Evolutionary conservation across 2,888 invertebrate species (phyloP).

Genomic region (Linnaemya vulpina): DNA sequence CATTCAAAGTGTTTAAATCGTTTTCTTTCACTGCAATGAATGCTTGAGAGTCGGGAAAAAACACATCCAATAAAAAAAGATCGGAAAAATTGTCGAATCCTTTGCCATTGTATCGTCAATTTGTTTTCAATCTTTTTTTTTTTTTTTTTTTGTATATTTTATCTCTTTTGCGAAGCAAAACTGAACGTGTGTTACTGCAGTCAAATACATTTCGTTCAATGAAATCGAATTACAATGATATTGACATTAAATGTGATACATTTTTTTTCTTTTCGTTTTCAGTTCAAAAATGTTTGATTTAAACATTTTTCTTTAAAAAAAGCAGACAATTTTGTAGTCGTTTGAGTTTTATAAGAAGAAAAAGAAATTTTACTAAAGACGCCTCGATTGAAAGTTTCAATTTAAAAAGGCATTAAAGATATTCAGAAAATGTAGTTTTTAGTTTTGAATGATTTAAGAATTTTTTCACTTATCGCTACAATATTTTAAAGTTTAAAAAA

Average conservation of each 20-base stretch:
- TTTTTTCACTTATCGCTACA: too few species aligned
- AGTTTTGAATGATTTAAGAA: too few species aligned
- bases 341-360: slow-evolving; percentile 2
- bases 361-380: slow-evolving; percentile 14
- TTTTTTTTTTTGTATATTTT: neutral
- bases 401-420: neutral
- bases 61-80: slow-evolving; percentile 13
- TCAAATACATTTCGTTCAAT: slow-evolving; percentile 50
- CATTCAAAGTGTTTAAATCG: slow-evolving; percentile 9
- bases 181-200: slow-evolving; percentile 30
- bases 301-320: neutral
- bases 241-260: slow-evolving; percentile 65
- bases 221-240: slow-evolving; percentile 65
- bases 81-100: slow-evolving; percentile 26
- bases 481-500: too few species aligned
- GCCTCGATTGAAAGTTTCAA: neutral
- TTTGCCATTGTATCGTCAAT: slow-evolving; percentile 53
- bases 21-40: neutral
- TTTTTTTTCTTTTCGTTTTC: slow-evolving; percentile 5
- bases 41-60: neutral
- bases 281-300: neutral
- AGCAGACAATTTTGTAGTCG: slow-evolving; percentile 5
- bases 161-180: slow-evolving; percentile 2
- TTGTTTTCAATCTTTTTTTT: slow-evolving; percentile 26
- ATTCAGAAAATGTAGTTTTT: neutral